Conservation (phyloP, 2,888 invertebrate species). For the Lacanobia wlatinum region DNA sequence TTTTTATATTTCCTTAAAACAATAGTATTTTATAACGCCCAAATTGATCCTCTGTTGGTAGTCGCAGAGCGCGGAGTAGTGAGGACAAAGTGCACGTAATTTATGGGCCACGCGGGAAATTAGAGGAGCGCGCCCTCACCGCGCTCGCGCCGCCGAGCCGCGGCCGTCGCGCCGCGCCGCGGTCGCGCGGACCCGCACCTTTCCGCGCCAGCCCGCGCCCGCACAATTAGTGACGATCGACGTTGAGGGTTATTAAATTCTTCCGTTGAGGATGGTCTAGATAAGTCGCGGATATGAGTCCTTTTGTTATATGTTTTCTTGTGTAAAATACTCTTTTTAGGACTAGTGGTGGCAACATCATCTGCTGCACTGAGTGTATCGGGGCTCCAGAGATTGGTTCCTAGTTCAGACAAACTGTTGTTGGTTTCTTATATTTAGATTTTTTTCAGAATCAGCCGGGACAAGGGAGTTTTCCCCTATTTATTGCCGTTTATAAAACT, state of each 20-base stretch:
- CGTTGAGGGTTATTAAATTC: conserved; percentile 53
- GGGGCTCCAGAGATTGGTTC: neutral
- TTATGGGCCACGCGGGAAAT: conserved; percentile 82
- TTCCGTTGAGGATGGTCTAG: conserved; percentile 20
- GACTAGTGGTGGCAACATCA: neutral
- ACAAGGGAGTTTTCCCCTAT: no score
- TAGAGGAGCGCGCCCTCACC: conserved; percentile 64
- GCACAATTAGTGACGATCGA: conserved; percentile 52
- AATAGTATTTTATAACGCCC: conserved; percentile 45
- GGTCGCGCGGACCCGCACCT: conserved; percentile 22
- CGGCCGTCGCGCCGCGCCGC: conserved; percentile 29
- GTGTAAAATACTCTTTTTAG: neutral
- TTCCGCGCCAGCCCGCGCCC: conserved; percentile 3
- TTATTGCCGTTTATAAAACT: neutral
- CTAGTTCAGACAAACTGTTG: neutral
- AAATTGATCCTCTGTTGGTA: conserved; percentile 53
- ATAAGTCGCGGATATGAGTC: neutral
- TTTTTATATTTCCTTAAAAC: conserved; percentile 37
- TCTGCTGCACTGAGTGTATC: neutral
- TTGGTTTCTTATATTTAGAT: neutral
- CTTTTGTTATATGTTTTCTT: conserved; percentile 1
- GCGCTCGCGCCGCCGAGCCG: conserved; percentile 24
- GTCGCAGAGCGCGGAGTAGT: conserved; percentile 52
- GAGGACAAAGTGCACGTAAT: conserved; percentile 77
- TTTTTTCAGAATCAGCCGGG: neutral